Percentiles rank a stretch among this genome's conserved stretches.
Evolutionary conservation across 1,140 invertebrate species (phyloP).

Genomic region (Saxidomus purpurata): DNA sequence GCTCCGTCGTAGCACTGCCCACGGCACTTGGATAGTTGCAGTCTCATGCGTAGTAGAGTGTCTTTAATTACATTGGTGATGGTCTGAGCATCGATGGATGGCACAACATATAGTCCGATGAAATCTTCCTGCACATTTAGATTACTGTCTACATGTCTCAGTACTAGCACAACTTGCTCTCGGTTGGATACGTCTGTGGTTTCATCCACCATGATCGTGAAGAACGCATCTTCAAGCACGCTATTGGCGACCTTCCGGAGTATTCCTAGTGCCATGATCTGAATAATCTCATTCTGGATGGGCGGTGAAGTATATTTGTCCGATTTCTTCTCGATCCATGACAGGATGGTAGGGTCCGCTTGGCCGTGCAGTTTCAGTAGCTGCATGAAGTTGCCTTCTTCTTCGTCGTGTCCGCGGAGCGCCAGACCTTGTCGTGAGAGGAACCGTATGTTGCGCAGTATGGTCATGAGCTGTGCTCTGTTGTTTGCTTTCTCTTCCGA

Average conservation of each 20-base stretch:
- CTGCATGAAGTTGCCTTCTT: not conserved
- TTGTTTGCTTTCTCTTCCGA: no score
- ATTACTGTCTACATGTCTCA: constrained; percentile 41
- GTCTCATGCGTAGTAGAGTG: not conserved
- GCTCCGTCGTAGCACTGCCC: constrained; percentile 10
- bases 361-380: no score
- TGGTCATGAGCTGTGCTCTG: no score
- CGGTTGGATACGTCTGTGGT: constrained; percentile 50
- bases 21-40: not conserved
- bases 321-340: no score
- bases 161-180: constrained; percentile 60
- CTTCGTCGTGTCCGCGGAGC: not conserved
- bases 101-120: constrained; percentile 28
- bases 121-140: no score
- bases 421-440: not conserved
- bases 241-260: not conserved
- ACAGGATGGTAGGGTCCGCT: no score
- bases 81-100: not conserved
- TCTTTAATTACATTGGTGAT: constrained; percentile 38
- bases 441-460: no score
- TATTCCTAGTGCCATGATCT: constrained; percentile 31
- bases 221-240: not conserved
- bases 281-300: not conserved
- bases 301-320: not conserved
- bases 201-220: constrained; percentile 61